phyloP scores from a whole-genome alignment of 2,113 vertebrate genomes.

The Steatornis caripensis region DNA sequence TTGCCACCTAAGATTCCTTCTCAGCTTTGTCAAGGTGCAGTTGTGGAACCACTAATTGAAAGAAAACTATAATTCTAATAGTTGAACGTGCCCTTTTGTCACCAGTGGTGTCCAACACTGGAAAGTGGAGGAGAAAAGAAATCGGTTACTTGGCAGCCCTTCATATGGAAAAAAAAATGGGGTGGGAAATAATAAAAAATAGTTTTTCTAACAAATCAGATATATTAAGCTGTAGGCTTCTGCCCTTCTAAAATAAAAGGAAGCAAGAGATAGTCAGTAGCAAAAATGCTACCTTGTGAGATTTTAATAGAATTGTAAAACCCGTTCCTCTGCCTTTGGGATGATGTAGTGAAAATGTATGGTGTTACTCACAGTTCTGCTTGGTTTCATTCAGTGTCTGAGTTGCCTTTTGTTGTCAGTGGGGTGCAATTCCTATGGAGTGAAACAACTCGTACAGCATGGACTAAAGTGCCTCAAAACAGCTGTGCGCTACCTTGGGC shows the following conservation, averaged over 20 bases:
- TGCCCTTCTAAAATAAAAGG: neutral
- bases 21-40: neutral
- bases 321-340: neutral
- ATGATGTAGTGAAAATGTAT: neutral
- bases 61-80: neutral
- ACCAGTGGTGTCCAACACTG: neutral
- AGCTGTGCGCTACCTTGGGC: constrained; percentile 10
- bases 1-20: neutral
- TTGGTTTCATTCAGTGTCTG: constrained; percentile 3
- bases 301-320: constrained; percentile 18
- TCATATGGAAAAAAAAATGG: neutral
- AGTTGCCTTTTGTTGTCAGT: neutral
- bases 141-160: neutral
- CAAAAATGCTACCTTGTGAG: neutral
- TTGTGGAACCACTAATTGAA: neutral
- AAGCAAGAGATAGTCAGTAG: neutral
- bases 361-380: constrained; percentile 5
- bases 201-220: neutral
- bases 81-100: neutral
- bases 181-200: neutral
- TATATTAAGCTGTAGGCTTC: neutral
- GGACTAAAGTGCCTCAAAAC: neutral
- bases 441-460: neutral
- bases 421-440: neutral
- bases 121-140: neutral